Percentiles rank a stretch among this genome's conserved stretches.
phyloP scores from a whole-genome alignment of 2,888 invertebrate genomes.

The Antheraea assamensis region DNA sequence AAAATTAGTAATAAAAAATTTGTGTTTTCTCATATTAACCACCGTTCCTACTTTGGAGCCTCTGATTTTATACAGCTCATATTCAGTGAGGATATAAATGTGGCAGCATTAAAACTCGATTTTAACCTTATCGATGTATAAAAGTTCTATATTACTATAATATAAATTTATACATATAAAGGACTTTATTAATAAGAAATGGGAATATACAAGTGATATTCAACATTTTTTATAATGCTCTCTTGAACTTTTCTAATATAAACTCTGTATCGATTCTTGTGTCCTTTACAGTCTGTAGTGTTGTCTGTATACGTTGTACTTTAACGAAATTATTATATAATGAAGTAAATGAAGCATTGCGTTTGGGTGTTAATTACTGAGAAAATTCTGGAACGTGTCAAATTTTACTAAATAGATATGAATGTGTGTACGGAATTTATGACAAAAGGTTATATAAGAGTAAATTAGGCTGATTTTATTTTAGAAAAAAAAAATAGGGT shows the following conservation, averaged over 20 bases:
- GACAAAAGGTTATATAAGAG: too few relatives aligned
- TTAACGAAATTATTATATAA: background rate
- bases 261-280: background rate
- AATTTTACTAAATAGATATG: too few relatives aligned
- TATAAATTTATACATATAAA: background rate
- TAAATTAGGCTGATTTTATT: too few relatives aligned
- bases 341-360: background rate
- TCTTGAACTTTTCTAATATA: background rate
- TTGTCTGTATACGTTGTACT: background rate
- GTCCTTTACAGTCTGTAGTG: background rate
- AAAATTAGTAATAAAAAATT: too few relatives aligned
- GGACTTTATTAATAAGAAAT: background rate
- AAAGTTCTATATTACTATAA: background rate
- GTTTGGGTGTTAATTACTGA: background rate
- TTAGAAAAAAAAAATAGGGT: too few relatives aligned
- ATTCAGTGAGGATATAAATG: background rate
- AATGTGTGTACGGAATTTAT: too few relatives aligned
- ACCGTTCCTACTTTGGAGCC: too few relatives aligned
- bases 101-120: background rate
- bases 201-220: background rate
- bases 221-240: background rate
- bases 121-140: background rate
- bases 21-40: too few relatives aligned
- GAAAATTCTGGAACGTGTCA: background rate
- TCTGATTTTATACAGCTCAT: too few relatives aligned